Percentiles rank a stretch among this genome's conserved stretches.
phyloP scores from a whole-genome alignment of 2,113 vertebrate genomes.

The Saimiri boliviensis region DNA sequence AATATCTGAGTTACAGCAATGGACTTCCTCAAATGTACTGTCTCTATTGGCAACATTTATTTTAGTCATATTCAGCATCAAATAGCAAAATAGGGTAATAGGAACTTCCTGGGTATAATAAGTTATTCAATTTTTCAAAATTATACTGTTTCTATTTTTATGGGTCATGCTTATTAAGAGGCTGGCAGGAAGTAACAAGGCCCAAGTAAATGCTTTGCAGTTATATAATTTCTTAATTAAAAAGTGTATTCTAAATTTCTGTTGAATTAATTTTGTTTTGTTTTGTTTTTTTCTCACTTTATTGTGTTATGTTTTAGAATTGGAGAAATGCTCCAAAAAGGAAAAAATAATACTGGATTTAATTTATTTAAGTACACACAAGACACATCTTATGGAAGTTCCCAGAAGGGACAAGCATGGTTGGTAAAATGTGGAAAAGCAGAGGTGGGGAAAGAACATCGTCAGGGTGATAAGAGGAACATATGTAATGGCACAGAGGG shows the following conservation, averaged over 20 bases:
- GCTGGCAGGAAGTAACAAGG: not conserved
- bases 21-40: not conserved
- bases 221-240: not conserved
- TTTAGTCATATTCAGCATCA: not conserved
- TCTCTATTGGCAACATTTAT: not conserved
- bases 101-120: not conserved
- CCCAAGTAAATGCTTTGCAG: not conserved
- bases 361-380: not conserved
- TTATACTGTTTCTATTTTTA: not conserved
- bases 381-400: not conserved
- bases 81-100: not conserved
- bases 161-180: constrained; percentile 10
- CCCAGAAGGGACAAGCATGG: not conserved
- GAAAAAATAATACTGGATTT: not conserved
- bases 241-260: not conserved
- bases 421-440: not conserved
- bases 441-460: not conserved
- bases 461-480: not conserved
- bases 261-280: not conserved
- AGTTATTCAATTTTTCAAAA: not conserved
- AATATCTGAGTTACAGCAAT: not conserved
- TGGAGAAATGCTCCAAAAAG: not conserved
- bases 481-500: rapidly evolving
- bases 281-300: not conserved
- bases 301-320: not conserved